Conservation (phyloP, 2,888 invertebrate genomes). For the Andrena fulva region DNA sequence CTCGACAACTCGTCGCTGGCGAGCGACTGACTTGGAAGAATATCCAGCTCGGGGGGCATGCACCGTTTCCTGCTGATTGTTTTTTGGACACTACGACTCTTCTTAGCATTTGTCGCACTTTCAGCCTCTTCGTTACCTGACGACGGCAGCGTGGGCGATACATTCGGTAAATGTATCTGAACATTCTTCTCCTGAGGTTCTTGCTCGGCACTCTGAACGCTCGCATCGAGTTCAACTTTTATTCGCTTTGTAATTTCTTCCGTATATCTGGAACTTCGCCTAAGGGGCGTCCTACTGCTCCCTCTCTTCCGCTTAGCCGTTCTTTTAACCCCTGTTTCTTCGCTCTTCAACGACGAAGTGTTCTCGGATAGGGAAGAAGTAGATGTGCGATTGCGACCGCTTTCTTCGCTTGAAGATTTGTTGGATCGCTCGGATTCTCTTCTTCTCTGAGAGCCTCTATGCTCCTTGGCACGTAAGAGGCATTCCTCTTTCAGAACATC, state of each 20-base stretch:
- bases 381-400: conserved; percentile 9
- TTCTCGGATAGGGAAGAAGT: conserved; percentile 6
- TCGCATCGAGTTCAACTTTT: conserved; percentile 30
- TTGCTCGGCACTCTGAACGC: conserved; percentile 5
- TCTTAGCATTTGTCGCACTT: conserved; percentile 19
- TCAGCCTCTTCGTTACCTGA: conserved; percentile 33
- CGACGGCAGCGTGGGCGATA: background rate
- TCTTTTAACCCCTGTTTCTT: conserved; percentile 29
- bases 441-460: conserved; percentile 7
- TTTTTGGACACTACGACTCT: conserved; percentile 34
- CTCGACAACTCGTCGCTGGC: background rate
- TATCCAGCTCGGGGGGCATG: background rate
- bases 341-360: background rate
- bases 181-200: conserved; percentile 27
- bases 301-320: conserved; percentile 39
- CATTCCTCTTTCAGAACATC: background rate
- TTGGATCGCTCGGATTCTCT: conserved; percentile 35
- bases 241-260: conserved; percentile 49
- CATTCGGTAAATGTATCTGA: background rate
- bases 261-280: conserved; percentile 52
- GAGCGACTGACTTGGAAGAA: background rate
- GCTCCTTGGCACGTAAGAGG: conserved; percentile 11
- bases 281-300: conserved; percentile 7
- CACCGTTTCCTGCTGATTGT: conserved; percentile 18
- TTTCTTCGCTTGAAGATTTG: conserved; percentile 33